Evolutionary conservation across 92 coral and sea anemone genomes (phyloP).

Genomic region (Anthopleura xanthogrammica): DNA sequence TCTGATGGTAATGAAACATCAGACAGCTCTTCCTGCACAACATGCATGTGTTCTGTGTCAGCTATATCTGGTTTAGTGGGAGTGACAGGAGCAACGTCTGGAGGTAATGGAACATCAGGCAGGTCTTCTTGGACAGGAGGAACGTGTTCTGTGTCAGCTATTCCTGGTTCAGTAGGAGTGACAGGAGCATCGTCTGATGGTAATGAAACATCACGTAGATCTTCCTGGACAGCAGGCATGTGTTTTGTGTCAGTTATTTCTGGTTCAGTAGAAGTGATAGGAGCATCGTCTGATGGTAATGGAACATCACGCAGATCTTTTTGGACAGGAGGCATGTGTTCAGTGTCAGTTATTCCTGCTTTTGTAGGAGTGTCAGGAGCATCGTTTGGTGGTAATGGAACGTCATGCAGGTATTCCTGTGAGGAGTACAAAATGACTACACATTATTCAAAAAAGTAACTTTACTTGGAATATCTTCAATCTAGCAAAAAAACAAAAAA

Average conservation of each 20-base stretch:
- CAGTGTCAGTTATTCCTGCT: background rate
- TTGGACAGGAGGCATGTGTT: too few species aligned
- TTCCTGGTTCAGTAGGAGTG: background rate
- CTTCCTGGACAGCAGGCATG: background rate
- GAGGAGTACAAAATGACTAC: too few species aligned
- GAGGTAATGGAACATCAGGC: background rate
- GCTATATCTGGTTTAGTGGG: background rate
- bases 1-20: background rate
- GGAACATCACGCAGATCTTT: too few species aligned
- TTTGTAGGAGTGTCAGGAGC: background rate
- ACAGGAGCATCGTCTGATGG: background rate
- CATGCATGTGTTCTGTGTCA: background rate
- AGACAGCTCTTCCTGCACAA: background rate
- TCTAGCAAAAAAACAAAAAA: too few species aligned
- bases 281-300: background rate
- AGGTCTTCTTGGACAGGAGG: background rate
- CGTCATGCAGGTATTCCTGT: too few species aligned
- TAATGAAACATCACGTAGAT: background rate
- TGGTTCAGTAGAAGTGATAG: background rate
- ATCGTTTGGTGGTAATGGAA: background rate
- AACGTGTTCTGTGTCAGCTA: background rate
- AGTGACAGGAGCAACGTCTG: background rate
- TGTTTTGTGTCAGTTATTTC: background rate
- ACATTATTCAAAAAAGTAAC: too few species aligned
- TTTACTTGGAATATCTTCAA: too few species aligned